Base-by-base conservation (phyloP, 2,113 vertebrate species). In the Paraplagusia blochii region DNA sequence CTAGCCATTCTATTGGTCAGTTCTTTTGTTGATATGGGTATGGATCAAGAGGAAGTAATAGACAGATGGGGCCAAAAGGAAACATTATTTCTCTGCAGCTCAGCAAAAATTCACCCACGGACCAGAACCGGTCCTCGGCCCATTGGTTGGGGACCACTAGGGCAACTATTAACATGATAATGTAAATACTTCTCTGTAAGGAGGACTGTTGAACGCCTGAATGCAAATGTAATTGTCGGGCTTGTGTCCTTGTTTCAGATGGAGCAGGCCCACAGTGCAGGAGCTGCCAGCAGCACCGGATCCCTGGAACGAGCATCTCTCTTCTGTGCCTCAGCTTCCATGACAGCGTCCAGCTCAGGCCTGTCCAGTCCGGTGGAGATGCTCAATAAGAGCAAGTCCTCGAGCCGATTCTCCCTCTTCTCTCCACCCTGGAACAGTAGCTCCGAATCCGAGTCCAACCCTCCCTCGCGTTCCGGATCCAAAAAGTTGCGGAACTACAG, bases 371-470 rank as follows among this genome's bases (percentile, higher is more conserved):
- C 88, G 0, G 77, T 74, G 9, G 83, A 88, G 53, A 74, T 74
- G 11, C 74, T 84, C 35, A 79, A 69, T 72, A 91, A 92, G 71
- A 80, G 77, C 72, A 90, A 89, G 18, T 83, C 90, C 40, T 89
- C 84, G 60, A 88, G 79, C 66, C 83, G 80, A 63, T 92, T 93
- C 85, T 88, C 80, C 0, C 87, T 91, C 39, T 92, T 92, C 77
- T 88, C 59, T 0, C 83, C 79, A 0, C 72, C 74, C 0, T 79
- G 81, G 90, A 85, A 90, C 85, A 91, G 89, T 83, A 89, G 81
- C 66, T 90, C 86, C 0, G 70, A 88, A 74, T 91, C 86, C 0
- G 91, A 92, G 53, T 91, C 91, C 34, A 92, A 87, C 29, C 80
- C 87, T 0, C 82, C 88, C 0, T 83, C 88, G 0, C 82, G 79